Conservation (phyloP, 2,888 invertebrate genomes). For the Apamea monoglypha region DNA sequence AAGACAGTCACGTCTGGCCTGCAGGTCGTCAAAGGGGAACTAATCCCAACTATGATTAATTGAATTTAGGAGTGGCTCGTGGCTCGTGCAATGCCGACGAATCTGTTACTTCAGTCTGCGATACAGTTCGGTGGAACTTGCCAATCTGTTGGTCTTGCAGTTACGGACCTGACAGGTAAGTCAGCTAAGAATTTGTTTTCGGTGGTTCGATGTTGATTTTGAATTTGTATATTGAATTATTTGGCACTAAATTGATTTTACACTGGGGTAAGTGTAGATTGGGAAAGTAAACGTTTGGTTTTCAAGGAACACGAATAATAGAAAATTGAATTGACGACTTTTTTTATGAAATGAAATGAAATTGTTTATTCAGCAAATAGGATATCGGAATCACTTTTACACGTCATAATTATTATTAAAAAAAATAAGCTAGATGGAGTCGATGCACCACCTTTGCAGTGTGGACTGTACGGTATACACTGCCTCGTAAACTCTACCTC, state of each 20-base stretch:
- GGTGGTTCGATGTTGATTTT: constrained; percentile 32
- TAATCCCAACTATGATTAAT: constrained; percentile 89
- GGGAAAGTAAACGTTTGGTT: neutral
- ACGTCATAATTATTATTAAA: no score
- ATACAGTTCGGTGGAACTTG: constrained; percentile 71
- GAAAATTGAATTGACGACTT: neutral
- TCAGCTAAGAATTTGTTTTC: constrained; percentile 70
- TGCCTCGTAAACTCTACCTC: neutral
- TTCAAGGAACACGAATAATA: neutral
- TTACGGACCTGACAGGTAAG: constrained; percentile 76
- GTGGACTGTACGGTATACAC: neutral
- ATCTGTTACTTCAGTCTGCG: constrained; percentile 84
- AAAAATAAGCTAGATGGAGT: neutral
- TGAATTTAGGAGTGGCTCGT: constrained; percentile 83
- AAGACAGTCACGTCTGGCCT: constrained; percentile 83
- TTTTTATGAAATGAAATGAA: no score
- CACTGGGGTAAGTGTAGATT: no score
- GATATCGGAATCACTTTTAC: no score
- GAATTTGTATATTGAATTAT: constrained; percentile 12
- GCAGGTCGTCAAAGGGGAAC: constrained; percentile 86
- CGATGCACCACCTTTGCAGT: neutral
- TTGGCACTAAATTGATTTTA: constrained; percentile 11
- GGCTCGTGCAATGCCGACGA: constrained; percentile 76
- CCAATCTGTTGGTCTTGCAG: constrained; percentile 77
- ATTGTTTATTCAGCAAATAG: no score